A percentile compares a stretch with the other conserved stretches of the same genome.
Evolutionary conservation across 2,888 invertebrate species (phyloP).

Genomic region (Sturmia bella): DNA sequence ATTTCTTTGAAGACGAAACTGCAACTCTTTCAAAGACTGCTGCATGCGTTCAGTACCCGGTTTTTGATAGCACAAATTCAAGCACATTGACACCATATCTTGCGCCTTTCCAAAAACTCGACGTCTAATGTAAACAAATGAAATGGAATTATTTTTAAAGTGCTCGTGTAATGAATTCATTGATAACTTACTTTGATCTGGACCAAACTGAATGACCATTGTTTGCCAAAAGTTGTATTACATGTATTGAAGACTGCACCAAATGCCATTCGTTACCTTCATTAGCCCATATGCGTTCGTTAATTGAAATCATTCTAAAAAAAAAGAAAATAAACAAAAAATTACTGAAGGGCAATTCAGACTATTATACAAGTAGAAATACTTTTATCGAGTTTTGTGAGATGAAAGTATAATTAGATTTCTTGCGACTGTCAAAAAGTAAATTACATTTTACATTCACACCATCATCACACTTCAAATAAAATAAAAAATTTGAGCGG

Average conservation of each 20-base stretch:
- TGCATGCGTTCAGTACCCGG: conserved; percentile 86
- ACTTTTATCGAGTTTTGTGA: too few species aligned
- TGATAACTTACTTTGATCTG: conserved; percentile 78
- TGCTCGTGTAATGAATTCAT: neutral
- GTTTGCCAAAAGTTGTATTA: conserved; percentile 87
- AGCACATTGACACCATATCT: conserved; percentile 88
- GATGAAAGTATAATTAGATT: too few species aligned
- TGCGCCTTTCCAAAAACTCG: conserved; percentile 87
- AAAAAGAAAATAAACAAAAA: conserved; percentile 1
- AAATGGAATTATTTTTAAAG: conserved; percentile 3
- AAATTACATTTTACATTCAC: too few species aligned
- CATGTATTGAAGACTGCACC: conserved; percentile 88
- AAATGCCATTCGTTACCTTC: conserved; percentile 93
- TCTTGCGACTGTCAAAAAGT: too few species aligned
- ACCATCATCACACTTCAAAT: too few species aligned
- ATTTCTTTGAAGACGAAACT: conserved; percentile 79
- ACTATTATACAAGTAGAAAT: too few species aligned
- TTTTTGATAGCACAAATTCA: conserved; percentile 89
- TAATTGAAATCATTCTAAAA: conserved; percentile 87
- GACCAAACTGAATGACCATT: conserved; percentile 84
- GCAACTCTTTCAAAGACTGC: conserved; percentile 82
- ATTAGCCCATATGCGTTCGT: conserved; percentile 93
- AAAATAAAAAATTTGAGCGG: too few species aligned
- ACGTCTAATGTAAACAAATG: conserved; percentile 83
- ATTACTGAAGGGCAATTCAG: too few species aligned